Percentiles rank a stretch among this genome's conserved stretches.
These are phyloP conservation scores for Mamestra configurata DNA, from an alignment of 1,140 invertebrate species.

Conservation along the genomic window DNA sequence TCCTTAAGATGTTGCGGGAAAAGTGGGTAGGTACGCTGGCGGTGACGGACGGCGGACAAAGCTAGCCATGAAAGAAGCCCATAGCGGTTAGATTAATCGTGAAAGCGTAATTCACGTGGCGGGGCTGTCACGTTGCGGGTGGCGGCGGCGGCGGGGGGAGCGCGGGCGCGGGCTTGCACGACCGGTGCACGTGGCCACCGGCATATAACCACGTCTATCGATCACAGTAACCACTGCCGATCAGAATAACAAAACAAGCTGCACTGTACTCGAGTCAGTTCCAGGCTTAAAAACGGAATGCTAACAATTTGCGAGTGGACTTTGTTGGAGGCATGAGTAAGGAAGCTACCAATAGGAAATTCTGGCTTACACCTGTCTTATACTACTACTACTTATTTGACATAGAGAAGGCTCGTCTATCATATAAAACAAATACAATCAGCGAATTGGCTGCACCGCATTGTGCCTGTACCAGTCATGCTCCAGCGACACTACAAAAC, in stretches of 20 bases:
- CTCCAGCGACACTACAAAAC: conserved; percentile 5
- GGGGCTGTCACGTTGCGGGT: conserved; percentile 47
- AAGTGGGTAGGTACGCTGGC: conserved; percentile 1
- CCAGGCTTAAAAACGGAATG: neutral
- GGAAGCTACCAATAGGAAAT: neutral
- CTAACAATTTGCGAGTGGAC: neutral
- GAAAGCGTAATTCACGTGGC: conserved; percentile 53
- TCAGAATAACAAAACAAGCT: conserved; percentile 15
- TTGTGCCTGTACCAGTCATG: neutral
- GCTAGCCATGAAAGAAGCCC: conserved; percentile 53
- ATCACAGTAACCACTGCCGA: conserved; percentile 28
- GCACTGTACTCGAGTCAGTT: neutral
- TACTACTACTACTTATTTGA: too few species aligned
- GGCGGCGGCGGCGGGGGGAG: conserved; percentile 31
- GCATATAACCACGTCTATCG: conserved; percentile 31
- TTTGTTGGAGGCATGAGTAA: neutral
- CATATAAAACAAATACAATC: conserved; percentile 4
- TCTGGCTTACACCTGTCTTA: too few species aligned
- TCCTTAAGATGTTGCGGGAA: conserved; percentile 24
- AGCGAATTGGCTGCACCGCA: neutral
- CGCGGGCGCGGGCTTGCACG: conserved; percentile 31
- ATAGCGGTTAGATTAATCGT: conserved; percentile 48
- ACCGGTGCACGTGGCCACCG: conserved; percentile 47
- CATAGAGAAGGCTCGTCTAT: too few species aligned
- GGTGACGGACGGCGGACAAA: conserved; percentile 30